These are phyloP conservation scores for Lontra canadensis DNA, from an alignment of 2,113 vertebrate genomes.

Conservation along the genomic window DNA sequence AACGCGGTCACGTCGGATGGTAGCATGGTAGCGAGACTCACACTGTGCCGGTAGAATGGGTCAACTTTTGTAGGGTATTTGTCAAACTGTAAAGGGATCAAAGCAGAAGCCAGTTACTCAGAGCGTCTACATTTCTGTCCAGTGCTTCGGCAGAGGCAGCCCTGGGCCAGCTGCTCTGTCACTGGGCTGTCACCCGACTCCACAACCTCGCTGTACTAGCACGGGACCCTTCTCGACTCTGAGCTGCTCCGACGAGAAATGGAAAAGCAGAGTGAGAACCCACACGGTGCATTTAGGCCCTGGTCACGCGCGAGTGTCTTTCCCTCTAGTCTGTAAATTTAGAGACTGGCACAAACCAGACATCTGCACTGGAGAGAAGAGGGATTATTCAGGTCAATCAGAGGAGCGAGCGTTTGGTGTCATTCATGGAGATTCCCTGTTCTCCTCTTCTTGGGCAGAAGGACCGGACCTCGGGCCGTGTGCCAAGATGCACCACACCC, in stretches of 20 bases:
- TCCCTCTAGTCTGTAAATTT: background rate
- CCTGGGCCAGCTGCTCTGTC: constrained; percentile 40
- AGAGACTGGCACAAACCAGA: background rate
- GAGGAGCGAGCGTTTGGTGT: background rate
- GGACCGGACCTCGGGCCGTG: background rate
- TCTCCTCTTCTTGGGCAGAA: background rate
- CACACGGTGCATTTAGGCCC: background rate
- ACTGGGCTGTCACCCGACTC: constrained; percentile 55
- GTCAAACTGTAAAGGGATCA: constrained; percentile 98
- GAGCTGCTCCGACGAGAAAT: background rate
- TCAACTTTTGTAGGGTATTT: constrained; percentile 99
- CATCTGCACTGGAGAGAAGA: background rate
- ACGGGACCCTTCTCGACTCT: background rate
- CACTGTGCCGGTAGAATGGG: constrained; percentile 99
- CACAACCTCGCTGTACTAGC: background rate
- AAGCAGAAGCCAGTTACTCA: constrained; percentile 89
- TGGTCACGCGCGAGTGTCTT: rapidly evolving
- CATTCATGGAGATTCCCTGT: background rate
- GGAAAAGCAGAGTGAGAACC: background rate
- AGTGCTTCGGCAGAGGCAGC: constrained; percentile 52
- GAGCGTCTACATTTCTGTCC: constrained; percentile 59
- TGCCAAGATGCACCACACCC: background rate
- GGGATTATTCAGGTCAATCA: background rate
- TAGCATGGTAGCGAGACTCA: constrained; percentile 89
- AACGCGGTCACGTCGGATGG: constrained; percentile 78